phyloP scores from a whole-genome alignment of 2,888 invertebrate genomes.

The Macrophya annulata region DNA sequence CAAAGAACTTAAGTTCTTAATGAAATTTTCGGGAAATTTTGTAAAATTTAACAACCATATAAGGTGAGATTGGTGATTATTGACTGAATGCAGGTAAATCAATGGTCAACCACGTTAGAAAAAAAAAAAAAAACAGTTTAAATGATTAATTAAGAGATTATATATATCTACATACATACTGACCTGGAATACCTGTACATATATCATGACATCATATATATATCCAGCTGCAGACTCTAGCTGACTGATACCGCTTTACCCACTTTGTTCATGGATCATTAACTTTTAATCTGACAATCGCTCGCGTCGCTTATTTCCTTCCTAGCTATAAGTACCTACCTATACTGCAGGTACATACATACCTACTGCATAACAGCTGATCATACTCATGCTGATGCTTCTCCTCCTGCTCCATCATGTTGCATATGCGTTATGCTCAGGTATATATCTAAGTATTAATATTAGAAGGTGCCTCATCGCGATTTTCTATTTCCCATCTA shows the following conservation, averaged over 20 bases:
- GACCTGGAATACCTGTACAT: constrained; percentile 5
- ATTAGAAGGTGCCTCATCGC: no score
- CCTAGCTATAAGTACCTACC: no score
- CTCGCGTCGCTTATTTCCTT: constrained; percentile 16
- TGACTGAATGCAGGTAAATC: not conserved
- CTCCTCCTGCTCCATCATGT: not conserved
- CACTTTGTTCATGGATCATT: not conserved
- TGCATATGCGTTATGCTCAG: not conserved
- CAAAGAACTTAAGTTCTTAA: not conserved
- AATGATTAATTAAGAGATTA: not conserved
- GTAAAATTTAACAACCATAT: not conserved
- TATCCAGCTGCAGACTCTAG: not conserved
- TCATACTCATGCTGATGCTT: not conserved
- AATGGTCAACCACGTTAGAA: not conserved
- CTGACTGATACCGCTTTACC: not conserved
- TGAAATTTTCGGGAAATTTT: not conserved
- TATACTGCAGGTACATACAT: not conserved
- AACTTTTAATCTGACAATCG: constrained; percentile 17
- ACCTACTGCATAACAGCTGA: not conserved
- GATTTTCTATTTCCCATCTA: no score
- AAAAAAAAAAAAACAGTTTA: not conserved
- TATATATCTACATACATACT: not conserved
- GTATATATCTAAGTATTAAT: no score
- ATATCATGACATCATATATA: not conserved
- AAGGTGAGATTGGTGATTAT: no score